These are phyloP conservation scores for Clamator glandarius DNA, from an alignment of 2,797 vertebrate species.

Conservation along the genomic window DNA sequence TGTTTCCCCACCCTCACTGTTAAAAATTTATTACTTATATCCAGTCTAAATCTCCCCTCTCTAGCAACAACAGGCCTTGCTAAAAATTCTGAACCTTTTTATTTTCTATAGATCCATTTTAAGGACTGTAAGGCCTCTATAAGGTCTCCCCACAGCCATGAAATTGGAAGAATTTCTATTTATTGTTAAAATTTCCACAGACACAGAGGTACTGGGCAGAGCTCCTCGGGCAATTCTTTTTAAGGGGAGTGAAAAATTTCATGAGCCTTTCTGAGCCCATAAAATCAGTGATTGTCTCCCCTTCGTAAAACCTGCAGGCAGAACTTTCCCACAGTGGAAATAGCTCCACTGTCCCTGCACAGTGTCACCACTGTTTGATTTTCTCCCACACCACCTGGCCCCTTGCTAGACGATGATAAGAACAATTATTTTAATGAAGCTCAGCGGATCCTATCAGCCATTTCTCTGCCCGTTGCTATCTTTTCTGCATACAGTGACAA, in stretches of 20 bases:
- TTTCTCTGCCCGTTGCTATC: neutral
- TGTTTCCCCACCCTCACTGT: no score
- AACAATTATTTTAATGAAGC: neutral
- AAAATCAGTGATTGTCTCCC: neutral
- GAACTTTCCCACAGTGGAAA: neutral
- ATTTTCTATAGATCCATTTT: no score
- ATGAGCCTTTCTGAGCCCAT: neutral
- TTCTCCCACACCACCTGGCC: neutral
- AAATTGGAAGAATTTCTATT: no score
- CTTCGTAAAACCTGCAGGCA: neutral
- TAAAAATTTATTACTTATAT: no score
- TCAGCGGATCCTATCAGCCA: neutral
- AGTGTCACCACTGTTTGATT: neutral
- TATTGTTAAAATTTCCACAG: neutral
- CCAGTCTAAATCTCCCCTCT: no score
- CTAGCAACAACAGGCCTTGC: no score
- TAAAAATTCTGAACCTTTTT: no score
- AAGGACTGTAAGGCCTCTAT: no score
- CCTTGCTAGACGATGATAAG: neutral
- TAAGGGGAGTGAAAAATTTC: neutral
- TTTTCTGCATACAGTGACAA: neutral
- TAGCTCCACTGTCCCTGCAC: neutral
- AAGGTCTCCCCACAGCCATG: no score
- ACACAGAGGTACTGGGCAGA: accelerated
- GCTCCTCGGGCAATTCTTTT: neutral